Percentiles rank a stretch among this genome's conserved stretches.
These are phyloP conservation scores for Mormyrus lacerda DNA, from an alignment of 2,113 vertebrate genomes.

Conservation along the genomic window DNA sequence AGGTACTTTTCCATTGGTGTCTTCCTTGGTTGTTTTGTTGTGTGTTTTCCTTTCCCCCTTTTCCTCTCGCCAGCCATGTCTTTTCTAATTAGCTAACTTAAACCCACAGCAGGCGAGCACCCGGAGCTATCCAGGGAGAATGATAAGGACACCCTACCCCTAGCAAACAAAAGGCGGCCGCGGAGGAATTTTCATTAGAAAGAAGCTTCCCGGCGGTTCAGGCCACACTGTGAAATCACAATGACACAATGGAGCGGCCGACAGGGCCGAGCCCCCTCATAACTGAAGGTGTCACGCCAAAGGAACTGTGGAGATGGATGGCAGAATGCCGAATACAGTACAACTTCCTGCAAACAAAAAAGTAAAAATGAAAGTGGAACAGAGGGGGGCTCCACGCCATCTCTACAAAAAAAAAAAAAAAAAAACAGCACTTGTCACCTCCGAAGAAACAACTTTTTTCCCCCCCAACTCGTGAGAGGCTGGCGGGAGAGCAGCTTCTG, in stretches of 20 bases:
- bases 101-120: slow-evolving; percentile 64
- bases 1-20: slow-evolving; percentile 32
- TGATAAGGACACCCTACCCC: slow-evolving; percentile 57
- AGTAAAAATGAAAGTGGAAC: slow-evolving; percentile 29
- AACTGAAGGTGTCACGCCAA: slow-evolving; percentile 54
- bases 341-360: slow-evolving; percentile 34
- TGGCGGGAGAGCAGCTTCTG: slow-evolving; percentile 44
- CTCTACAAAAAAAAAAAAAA: slow-evolving; percentile 7
- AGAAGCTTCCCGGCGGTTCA: slow-evolving; percentile 55
- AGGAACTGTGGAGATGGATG: slow-evolving; percentile 41
- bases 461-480: slow-evolving; percentile 32
- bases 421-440: slow-evolving; percentile 28
- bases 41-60: slow-evolving; percentile 25
- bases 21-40: slow-evolving; percentile 41
- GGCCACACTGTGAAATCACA: slow-evolving; percentile 61
- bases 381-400: slow-evolving; percentile 12
- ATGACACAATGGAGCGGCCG: slow-evolving; percentile 53
- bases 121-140: slow-evolving; percentile 45
- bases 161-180: slow-evolving; percentile 59
- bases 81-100: slow-evolving; percentile 67
- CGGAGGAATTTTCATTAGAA: slow-evolving; percentile 75
- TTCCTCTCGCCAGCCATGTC: slow-evolving; percentile 43
- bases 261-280: slow-evolving; percentile 50
- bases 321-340: slow-evolving; percentile 40
- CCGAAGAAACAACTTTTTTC: slow-evolving; percentile 47